Evolutionary conservation across 2,888 invertebrate species (phyloP), one percentile per base, ranked within the genome.

Genomic region (Ashinkailepas kermadecensis): DNA sequence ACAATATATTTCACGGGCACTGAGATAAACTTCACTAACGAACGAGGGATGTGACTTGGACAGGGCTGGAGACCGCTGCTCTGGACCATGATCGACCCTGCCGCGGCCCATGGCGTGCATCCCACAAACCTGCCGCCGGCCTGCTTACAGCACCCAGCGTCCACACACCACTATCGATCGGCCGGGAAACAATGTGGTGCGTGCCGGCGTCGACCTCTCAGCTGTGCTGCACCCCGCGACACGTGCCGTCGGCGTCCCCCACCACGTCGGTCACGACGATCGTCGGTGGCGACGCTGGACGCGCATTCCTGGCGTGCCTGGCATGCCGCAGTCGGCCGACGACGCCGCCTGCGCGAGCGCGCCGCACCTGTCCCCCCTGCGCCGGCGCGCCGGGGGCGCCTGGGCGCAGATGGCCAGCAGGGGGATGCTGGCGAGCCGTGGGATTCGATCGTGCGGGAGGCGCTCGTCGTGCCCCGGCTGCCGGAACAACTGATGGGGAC

Each of bases 341-440:
- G 39, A 13, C 70, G 70, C 12, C 70, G 70, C 39, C 39, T 39
- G 65, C 65, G 65, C 65, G 65, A 13, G 65, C n/a, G 10, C 12
- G 65, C 13, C 39, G 70, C 70, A 70, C 70, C 70, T 70, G 70
- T 70, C 70, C 70, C 70, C 70, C 25, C 70, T 70, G 39, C 39
- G 70, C 39, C 70, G 70, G 70, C 13, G 25, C 70, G 70, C 70
- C 70, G 13, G 67, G n/a, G 23, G 10, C 23, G 65, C 8, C 18
- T 1, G 18, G 64, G 64, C 18, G 65, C n/a, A 23, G 65, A 23
- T 25, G 70, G 15, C 2, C 13, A 1, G 3, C 39, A 39, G 25
- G 39, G 39, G 39, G 67, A 11, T 15, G 25, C 6, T 2, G 25
- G 39, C 13, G 39, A 25, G 12, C 39, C 39, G 39, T 39, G 39